phyloP scores from a whole-genome alignment of 2,888 invertebrate species.

The Drosophila bunnanda region DNA sequence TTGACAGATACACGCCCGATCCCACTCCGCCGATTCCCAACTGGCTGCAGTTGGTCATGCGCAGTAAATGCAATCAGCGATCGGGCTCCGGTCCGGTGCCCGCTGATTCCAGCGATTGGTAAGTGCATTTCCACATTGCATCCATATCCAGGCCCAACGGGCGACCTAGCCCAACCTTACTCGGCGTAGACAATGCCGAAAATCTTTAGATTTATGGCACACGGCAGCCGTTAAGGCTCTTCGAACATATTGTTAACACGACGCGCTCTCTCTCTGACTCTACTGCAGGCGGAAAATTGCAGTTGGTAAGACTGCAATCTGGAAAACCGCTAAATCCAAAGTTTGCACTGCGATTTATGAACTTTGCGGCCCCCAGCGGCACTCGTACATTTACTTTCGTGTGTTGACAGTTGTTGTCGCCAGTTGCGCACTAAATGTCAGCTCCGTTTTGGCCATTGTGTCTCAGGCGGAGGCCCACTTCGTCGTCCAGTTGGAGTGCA shows the following conservation, averaged over 20 bases:
- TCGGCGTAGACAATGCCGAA: constrained; percentile 44
- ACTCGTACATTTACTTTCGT: constrained; percentile 71
- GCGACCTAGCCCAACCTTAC: constrained; percentile 32
- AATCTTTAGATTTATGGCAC: constrained; percentile 71
- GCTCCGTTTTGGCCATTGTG: constrained; percentile 52
- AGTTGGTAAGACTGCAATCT: constrained; percentile 9
- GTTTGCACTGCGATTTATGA: constrained; percentile 67
- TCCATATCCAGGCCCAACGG: constrained; percentile 6
- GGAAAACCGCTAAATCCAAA: constrained; percentile 34
- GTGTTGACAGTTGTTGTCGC: constrained; percentile 77
- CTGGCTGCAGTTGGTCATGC: constrained; percentile 85
- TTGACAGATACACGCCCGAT: constrained; percentile 83
- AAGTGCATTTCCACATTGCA: constrained; percentile 46
- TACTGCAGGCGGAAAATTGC: constrained; percentile 2
- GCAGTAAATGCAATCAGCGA: constrained; percentile 81
- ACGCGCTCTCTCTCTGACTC: constrained; percentile 14
- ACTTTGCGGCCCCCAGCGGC: constrained; percentile 61
- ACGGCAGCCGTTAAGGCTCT: constrained; percentile 68
- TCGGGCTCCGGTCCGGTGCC: constrained; percentile 32
- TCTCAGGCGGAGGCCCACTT: constrained; percentile 27
- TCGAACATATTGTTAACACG: constrained; percentile 74
- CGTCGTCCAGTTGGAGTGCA: constrained; percentile 38
- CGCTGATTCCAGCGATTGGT: constrained; percentile 65
- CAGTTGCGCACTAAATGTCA: constrained; percentile 67
- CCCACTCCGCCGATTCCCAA: constrained; percentile 82